Evolutionary conservation across 2,888 invertebrate species (phyloP).

Genomic region (Ophion costatus): DNA sequence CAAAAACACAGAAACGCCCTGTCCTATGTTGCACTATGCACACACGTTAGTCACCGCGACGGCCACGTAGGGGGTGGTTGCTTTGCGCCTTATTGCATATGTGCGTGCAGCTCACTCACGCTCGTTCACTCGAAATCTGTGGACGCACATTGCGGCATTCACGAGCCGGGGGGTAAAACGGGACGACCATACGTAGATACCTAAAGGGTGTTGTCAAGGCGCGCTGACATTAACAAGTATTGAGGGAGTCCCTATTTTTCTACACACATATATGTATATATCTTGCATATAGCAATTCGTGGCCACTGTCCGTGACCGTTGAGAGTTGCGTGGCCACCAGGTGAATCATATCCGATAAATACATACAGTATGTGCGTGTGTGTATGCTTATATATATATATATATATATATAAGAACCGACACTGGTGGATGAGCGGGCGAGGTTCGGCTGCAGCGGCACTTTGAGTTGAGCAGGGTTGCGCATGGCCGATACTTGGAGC

Average conservation of each 20-base stretch:
- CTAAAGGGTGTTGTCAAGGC: constrained; percentile 59
- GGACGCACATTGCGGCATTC: constrained; percentile 39
- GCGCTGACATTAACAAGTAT: constrained; percentile 56
- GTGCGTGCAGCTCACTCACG: not conserved
- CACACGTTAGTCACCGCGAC: constrained; percentile 3
- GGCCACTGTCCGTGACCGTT: constrained; percentile 62
- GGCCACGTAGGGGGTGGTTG: not conserved
- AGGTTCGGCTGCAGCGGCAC: too few species aligned
- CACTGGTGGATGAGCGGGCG: too few species aligned
- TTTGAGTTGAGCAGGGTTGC: too few species aligned
- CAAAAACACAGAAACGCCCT: too few species aligned
- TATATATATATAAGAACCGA: not conserved
- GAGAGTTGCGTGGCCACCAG: constrained; percentile 70
- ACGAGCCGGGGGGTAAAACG: not conserved
- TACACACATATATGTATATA: too few species aligned
- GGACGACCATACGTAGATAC: not conserved
- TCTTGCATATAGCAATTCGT: constrained; percentile 52
- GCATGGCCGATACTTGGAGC: too few species aligned
- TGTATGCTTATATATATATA: not conserved
- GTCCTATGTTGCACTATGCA: too few species aligned
- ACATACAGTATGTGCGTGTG: too few species aligned
- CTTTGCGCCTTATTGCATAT: constrained; percentile 12
- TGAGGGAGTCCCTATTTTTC: constrained; percentile 40
- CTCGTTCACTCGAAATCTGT: constrained; percentile 38
- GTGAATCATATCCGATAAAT: constrained; percentile 74